phyloP scores from a whole-genome alignment of 2,113 vertebrate genomes.

The Opisthocomus hoazin region DNA sequence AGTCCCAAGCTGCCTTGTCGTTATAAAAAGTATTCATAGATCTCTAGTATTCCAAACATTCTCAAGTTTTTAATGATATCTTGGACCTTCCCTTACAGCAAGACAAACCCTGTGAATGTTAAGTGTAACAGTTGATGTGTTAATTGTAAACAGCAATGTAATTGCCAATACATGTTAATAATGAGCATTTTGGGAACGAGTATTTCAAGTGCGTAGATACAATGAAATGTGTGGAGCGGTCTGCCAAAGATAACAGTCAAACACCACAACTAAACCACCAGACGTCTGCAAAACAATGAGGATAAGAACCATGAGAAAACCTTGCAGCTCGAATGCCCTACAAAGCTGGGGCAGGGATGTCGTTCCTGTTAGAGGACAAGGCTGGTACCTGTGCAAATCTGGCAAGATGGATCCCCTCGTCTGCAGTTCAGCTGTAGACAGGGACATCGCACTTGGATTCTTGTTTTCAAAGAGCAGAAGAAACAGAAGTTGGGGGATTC shows the following conservation, averaged over 20 bases:
- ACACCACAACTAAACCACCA: background rate
- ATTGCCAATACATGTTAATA: background rate
- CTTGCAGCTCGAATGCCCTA: background rate
- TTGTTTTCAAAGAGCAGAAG: background rate
- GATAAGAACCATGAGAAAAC: background rate
- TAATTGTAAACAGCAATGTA: background rate
- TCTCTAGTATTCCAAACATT: background rate
- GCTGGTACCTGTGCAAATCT: background rate
- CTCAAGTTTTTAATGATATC: background rate
- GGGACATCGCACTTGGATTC: background rate
- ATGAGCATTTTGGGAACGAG: background rate
- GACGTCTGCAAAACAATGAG: background rate
- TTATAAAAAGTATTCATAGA: background rate
- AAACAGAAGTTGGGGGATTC: background rate
- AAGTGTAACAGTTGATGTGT: background rate
- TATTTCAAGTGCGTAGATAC: background rate
- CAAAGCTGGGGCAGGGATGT: background rate
- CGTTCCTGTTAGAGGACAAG: fast-evolving
- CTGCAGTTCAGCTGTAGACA: background rate
- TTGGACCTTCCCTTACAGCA: background rate
- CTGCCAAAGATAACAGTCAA: background rate
- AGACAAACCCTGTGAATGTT: background rate
- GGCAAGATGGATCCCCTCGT: background rate
- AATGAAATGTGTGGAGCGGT: background rate
- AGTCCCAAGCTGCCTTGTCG: background rate